Evolutionary conservation across 2,113 vertebrate genomes (phyloP), one percentile per base, ranked within the genome.

Genomic region (Lota lota): DNA sequence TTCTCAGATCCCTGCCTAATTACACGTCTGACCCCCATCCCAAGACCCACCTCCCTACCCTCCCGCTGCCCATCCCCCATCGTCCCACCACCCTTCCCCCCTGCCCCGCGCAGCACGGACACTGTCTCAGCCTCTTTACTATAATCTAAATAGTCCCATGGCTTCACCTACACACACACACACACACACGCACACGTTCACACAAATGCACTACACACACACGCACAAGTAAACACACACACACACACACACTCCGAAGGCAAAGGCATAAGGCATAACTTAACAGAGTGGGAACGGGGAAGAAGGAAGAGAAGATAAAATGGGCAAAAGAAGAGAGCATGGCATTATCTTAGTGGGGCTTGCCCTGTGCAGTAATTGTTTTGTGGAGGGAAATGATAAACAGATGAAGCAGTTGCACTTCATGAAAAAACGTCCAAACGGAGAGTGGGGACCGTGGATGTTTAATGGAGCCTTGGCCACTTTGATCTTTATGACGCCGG

Each of bases 371-470:
- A 77, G 70, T 73, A 51, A 68, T 57, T 73, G 65, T 36, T 61
- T 70, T 76, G 72, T 22, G 1, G 63, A 56, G 68, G 79, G 74
- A 82, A 84, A 83, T 77, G 16, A 82, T 54, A 77, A 77, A 79
- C 84, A 84, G 57, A 67, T 77, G 79, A 63, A 50, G 40, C 73
- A 80, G 75, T 77, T 68, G 64, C 54, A 72, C n/a, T 40, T 8
- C 40, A 58, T 59, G 64, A 78, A 67, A 64, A 75, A 72, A 11
- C 51, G 72, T 68, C 69, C 36, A 36, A 61, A 76, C 22, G 20
- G 64, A 33, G 18, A 8, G 28, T 33, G 28, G 28, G 28, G 28
- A 33, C 28, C 28, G 28, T 33, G 28, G 28, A 33, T 5, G 2
- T 33, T 33, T 33, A 33, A 2, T 33, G 28, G 28, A 33, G 28